A percentile compares a stretch with the other conserved stretches of the same genome.
Conservation (phyloP, 37 sponge, comb jelly and placozoan species). For the Lycopodina hypogea region DNA sequence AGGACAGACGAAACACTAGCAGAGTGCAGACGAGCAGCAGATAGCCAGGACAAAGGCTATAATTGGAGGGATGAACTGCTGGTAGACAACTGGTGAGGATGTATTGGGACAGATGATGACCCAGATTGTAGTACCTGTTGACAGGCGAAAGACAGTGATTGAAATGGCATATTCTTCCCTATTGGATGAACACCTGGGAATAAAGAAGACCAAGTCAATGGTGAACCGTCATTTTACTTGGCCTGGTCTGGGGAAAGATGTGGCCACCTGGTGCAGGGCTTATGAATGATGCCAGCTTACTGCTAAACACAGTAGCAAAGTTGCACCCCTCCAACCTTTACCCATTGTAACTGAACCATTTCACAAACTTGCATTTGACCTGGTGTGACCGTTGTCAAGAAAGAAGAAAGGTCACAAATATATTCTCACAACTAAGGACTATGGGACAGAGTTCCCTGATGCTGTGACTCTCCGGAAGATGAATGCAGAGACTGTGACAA, state of each 20-base stretch:
- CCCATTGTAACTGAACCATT: slow-evolving; percentile 48
- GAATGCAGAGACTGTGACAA: slow-evolving; percentile 1
- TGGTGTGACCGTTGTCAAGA: slow-evolving; percentile 49
- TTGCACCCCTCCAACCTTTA: slow-evolving; percentile 45
- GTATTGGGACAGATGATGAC: too few relatives aligned
- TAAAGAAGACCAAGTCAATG: slow-evolving; percentile 41
- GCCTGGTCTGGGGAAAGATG: slow-evolving; percentile 45
- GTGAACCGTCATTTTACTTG: slow-evolving; percentile 45
- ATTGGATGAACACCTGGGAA: slow-evolving; percentile 57
- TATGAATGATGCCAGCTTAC: not conserved
- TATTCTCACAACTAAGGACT: slow-evolving; percentile 39
- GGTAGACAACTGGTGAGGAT: too few relatives aligned
- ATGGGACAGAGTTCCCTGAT: slow-evolving; percentile 60
- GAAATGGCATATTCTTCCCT: slow-evolving; percentile 36
- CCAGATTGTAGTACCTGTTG: slow-evolving; percentile 20
- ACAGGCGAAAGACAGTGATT: slow-evolving; percentile 25
- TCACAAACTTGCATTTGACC: slow-evolving; percentile 55
- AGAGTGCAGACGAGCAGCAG: too few relatives aligned
- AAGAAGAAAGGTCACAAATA: slow-evolving; percentile 30
- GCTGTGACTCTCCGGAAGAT: slow-evolving; percentile 35
- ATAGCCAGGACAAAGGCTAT: too few relatives aligned
- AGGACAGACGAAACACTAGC: too few relatives aligned
- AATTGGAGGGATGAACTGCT: too few relatives aligned
- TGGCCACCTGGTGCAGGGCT: slow-evolving; percentile 24
- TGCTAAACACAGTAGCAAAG: not conserved